phyloP scores from a whole-genome alignment of 2,113 vertebrate genomes.

The Coptodon bakossiorum region DNA sequence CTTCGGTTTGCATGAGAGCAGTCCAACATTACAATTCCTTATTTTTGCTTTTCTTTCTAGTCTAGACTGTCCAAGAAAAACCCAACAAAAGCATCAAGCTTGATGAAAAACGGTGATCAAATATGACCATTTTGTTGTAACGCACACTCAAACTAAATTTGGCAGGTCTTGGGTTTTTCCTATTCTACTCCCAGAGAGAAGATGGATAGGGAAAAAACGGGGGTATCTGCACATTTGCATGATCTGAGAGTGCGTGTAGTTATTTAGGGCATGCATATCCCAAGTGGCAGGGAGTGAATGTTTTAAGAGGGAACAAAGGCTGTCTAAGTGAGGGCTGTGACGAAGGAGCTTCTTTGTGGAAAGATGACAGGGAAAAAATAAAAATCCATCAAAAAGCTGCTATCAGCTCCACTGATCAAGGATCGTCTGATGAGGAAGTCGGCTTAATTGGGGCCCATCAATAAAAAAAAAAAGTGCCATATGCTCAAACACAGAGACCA shows the following conservation, averaged over 20 bases:
- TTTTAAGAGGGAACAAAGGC: constrained; percentile 35
- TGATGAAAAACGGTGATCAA: neutral
- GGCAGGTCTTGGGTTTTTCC: neutral
- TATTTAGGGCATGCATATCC: constrained; percentile 34
- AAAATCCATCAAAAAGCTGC: constrained; percentile 28
- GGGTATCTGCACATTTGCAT: neutral
- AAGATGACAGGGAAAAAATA: constrained; percentile 18
- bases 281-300: neutral
- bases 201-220: neutral
- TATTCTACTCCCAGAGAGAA: neutral
- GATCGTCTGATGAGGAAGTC: constrained; percentile 30
- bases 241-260: constrained; percentile 9
- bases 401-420: constrained; percentile 54
- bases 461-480: constrained; percentile 35
- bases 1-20: neutral
- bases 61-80: neutral
- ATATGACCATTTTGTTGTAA: neutral
- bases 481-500: neutral
- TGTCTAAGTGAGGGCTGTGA: constrained; percentile 8
- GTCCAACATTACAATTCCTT: neutral
- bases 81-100: neutral
- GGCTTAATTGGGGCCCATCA: constrained; percentile 51
- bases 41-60: neutral
- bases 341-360: constrained; percentile 10
- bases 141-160: neutral